A percentile compares a stretch with the other conserved stretches of the same genome.
Conservation (phyloP, 2,113 vertebrate genomes). For the Cephalopterus ornatus region DNA sequence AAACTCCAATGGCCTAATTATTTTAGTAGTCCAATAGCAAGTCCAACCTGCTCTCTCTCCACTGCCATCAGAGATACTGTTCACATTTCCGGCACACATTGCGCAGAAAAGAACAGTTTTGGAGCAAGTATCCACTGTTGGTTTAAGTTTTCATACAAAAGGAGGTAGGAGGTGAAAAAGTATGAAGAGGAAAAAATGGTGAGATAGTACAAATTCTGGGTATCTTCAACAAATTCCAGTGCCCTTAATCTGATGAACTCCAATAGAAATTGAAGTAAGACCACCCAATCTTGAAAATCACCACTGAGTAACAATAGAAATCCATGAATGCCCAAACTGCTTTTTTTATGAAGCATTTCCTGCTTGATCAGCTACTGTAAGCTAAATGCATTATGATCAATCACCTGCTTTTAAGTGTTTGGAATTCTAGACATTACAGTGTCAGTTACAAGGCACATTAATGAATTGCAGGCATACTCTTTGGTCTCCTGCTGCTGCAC, state of each 20-base stretch:
- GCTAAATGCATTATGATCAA: background rate
- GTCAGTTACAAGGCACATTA: background rate
- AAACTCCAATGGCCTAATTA: background rate
- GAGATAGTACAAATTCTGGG: background rate
- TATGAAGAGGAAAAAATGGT: background rate
- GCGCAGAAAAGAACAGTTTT: background rate
- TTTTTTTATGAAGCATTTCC: background rate
- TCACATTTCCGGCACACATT: background rate
- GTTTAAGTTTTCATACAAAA: background rate
- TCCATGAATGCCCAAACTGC: background rate
- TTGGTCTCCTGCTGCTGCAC: background rate
- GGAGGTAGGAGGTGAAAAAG: background rate
- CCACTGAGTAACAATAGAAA: background rate
- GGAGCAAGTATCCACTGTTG: background rate
- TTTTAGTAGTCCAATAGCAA: background rate
- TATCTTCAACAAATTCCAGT: background rate
- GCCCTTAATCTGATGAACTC: background rate
- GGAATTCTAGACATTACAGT: background rate
- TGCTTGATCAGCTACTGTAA: background rate
- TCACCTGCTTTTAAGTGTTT: background rate
- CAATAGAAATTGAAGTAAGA: background rate
- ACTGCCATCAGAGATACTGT: background rate
- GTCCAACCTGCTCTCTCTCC: background rate
- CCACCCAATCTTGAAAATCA: background rate
- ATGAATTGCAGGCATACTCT: background rate